phyloP scores from a whole-genome alignment of 2,113 vertebrate genomes.

The Platysternon megacephalum region DNA sequence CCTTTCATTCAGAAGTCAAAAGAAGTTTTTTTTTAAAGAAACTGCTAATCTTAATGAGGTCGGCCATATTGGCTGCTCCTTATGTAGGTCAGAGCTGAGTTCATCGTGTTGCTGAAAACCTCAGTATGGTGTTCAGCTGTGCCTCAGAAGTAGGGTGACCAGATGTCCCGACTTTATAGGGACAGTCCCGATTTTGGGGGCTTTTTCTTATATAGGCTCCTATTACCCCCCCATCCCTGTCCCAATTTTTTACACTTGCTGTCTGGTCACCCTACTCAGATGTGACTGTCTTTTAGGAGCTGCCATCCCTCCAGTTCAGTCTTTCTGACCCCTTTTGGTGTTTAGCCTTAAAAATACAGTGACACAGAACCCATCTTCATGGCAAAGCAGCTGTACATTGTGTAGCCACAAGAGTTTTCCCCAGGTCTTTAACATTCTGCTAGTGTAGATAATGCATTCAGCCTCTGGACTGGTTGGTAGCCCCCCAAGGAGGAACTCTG shows the following conservation, averaged over 20 bases:
- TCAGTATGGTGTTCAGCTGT: slow-evolving; percentile 32
- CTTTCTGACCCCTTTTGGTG: slow-evolving; percentile 44
- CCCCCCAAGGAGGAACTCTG: slow-evolving; percentile 3
- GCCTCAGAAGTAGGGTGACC: not conserved
- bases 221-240: too few relatives aligned
- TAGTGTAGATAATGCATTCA: slow-evolving; percentile 24
- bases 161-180: too few relatives aligned
- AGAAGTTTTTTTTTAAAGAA: slow-evolving; percentile 20
- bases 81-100: slow-evolving; percentile 22
- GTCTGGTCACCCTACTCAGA: not conserved
- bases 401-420: slow-evolving; percentile 51
- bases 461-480: slow-evolving; percentile 44
- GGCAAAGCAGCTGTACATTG: slow-evolving; percentile 48
- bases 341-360: slow-evolving; percentile 45
- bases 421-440: slow-evolving; percentile 38
- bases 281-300: slow-evolving; percentile 44
- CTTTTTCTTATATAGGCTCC: too few relatives aligned
- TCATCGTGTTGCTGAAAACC: slow-evolving; percentile 47
- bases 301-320: slow-evolving; percentile 38
- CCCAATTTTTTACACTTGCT: too few relatives aligned
- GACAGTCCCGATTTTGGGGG: too few relatives aligned
- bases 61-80: slow-evolving; percentile 52
- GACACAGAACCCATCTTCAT: slow-evolving; percentile 51
- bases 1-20: slow-evolving; percentile 43
- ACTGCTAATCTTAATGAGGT: slow-evolving; percentile 38